These are phyloP conservation scores for Neoniphon sammara DNA, from an alignment of 2,797 vertebrate genomes.

Conservation along the genomic window DNA sequence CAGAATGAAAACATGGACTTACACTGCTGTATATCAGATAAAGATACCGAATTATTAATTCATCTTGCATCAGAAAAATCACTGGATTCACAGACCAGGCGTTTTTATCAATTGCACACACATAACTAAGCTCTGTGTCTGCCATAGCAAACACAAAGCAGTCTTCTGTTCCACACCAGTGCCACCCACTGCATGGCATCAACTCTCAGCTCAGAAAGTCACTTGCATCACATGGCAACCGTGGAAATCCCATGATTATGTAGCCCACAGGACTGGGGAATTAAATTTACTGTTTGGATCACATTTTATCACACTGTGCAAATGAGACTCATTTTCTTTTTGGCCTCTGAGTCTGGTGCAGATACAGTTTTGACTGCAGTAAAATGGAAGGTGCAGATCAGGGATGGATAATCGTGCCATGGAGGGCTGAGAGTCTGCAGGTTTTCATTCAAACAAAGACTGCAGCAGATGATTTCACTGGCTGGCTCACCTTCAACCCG, in stretches of 20 bases:
- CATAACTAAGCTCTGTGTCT: background rate
- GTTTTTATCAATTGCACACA: constrained; percentile 11
- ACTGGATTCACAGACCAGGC: background rate
- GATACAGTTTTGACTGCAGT: background rate
- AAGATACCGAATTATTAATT: too few relatives aligned
- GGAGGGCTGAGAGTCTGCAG: too few relatives aligned
- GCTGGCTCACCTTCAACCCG: too few relatives aligned
- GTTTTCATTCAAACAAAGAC: too few relatives aligned
- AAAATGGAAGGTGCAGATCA: background rate
- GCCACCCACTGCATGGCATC: background rate
- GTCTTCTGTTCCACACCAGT: background rate
- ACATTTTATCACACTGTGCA: constrained; percentile 12
- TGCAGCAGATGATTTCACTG: too few relatives aligned
- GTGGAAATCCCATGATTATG: constrained; percentile 18
- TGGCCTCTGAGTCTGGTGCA: background rate
- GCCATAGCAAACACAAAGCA: too few relatives aligned
- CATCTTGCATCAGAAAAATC: too few relatives aligned
- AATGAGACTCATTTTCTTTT: constrained; percentile 6
- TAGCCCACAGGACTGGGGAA: background rate
- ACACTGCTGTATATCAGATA: background rate
- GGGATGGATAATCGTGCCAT: too few relatives aligned
- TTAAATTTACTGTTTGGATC: background rate
- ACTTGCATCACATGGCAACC: constrained; percentile 10
- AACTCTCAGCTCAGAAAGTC: constrained; percentile 3
- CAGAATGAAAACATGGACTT: background rate